These are phyloP conservation scores for Margaritifera margaritifera DNA, from an alignment of 2,888 invertebrate genomes.

Conservation along the genomic window DNA sequence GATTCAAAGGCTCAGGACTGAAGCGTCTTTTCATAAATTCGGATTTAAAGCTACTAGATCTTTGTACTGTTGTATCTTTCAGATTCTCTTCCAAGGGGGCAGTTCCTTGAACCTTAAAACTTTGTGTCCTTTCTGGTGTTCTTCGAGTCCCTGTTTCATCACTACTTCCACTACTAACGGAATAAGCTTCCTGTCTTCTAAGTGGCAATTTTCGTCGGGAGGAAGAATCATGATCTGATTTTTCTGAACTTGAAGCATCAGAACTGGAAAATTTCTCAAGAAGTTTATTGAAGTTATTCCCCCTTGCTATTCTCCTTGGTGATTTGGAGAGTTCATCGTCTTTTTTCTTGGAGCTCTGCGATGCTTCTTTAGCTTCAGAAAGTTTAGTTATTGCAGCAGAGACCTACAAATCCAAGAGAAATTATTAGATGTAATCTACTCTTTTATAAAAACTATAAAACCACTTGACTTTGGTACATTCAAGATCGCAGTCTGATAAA, in stretches of 20 bases:
- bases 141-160: slow-evolving; percentile 41
- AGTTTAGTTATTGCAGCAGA: slow-evolving; percentile 44
- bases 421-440: background rate
- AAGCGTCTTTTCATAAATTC: slow-evolving; percentile 52
- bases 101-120: slow-evolving; percentile 62
- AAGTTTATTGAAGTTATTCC: slow-evolving; percentile 54
- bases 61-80: slow-evolving; percentile 34
- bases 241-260: slow-evolving; percentile 53
- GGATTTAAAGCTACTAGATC: slow-evolving; percentile 59
- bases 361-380: slow-evolving; percentile 31
- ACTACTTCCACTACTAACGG: slow-evolving; percentile 48
- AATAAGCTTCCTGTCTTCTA: slow-evolving; percentile 45
- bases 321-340: slow-evolving; percentile 23
- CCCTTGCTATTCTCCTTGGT: slow-evolving; percentile 41
- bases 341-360: slow-evolving; percentile 20
- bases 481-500: too few relatives aligned
- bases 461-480: background rate
- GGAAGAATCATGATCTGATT: slow-evolving; percentile 41
- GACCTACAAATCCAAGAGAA: slow-evolving; percentile 27
- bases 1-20: slow-evolving; percentile 36
- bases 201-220: slow-evolving; percentile 34
- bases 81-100: slow-evolving; percentile 75
- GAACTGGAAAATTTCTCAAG: slow-evolving; percentile 61
- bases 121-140: slow-evolving; percentile 68
- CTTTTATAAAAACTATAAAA: background rate